These are phyloP conservation scores for Eilema caniola DNA, from an alignment of 2,888 invertebrate genomes.

Conservation along the genomic window DNA sequence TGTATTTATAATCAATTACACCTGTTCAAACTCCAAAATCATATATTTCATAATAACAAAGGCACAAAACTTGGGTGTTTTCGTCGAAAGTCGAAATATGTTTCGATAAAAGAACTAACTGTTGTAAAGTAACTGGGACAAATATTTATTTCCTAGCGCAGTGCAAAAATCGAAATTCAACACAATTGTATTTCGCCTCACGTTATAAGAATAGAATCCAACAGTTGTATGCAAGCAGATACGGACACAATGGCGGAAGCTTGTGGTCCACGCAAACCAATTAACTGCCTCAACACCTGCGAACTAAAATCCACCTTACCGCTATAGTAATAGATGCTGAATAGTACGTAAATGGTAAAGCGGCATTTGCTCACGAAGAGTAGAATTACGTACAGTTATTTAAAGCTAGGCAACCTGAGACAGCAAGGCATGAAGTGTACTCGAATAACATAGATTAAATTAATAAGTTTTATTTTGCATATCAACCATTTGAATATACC, in stretches of 20 bases:
- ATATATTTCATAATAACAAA: conserved; percentile 7
- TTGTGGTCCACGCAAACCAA: conserved; percentile 60
- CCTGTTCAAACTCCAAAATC: conserved; percentile 9
- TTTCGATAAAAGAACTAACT: background rate
- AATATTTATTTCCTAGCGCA: background rate
- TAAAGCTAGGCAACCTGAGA: conserved; percentile 62
- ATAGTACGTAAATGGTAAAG: conserved; percentile 34
- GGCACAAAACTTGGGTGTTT: conserved; percentile 3
- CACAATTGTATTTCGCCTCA: conserved; percentile 41
- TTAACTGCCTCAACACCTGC: conserved; percentile 8
- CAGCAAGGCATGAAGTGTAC: conserved; percentile 33
- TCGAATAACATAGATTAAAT: conserved; percentile 17
- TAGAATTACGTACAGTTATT: conserved; percentile 65
- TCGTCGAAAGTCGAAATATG: too few species aligned
- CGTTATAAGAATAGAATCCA: conserved; percentile 48
- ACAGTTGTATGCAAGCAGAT: conserved; percentile 58
- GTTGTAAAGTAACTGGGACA: background rate
- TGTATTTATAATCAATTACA: conserved; percentile 8
- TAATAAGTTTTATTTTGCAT: conserved; percentile 1
- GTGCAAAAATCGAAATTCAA: conserved; percentile 40
- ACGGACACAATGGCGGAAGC: conserved; percentile 65
- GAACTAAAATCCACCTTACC: conserved; percentile 47
- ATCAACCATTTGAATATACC: background rate
- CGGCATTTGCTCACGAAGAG: conserved; percentile 54
- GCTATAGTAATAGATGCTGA: conserved; percentile 46